A percentile compares a stretch with the other conserved stretches of the same genome.
Conservation (phyloP, 2,113 vertebrate species). For the Octodon degus region DNA sequence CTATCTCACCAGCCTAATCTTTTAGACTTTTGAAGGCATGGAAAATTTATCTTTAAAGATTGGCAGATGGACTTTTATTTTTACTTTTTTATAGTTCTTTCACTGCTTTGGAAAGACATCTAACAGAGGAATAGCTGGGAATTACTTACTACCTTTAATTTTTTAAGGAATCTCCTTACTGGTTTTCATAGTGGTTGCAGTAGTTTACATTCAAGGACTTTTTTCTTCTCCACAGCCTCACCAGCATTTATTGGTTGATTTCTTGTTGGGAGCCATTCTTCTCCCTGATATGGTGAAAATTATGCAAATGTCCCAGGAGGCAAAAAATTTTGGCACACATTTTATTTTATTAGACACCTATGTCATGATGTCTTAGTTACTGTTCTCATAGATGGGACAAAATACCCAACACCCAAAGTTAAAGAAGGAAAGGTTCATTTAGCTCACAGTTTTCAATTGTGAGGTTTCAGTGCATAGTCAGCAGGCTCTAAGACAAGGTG, state of each 20-base stretch:
- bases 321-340: conserved; percentile 8
- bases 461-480: background rate
- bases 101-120: background rate
- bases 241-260: background rate
- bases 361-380: background rate
- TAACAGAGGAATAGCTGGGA: background rate
- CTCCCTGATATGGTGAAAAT: background rate
- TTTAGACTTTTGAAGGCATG: conserved; percentile 6
- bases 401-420: background rate
- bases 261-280: background rate
- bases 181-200: background rate
- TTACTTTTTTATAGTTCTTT: background rate
- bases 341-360: conserved; percentile 40
- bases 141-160: background rate
- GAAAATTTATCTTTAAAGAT: conserved; percentile 42
- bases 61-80: conserved; percentile 17
- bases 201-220: background rate
- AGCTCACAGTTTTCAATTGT: background rate
- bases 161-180: background rate
- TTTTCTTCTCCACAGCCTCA: background rate
- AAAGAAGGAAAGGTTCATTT: background rate
- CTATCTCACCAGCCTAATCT: background rate
- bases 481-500: background rate
- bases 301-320: background rate
- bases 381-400: background rate